Evolutionary conservation across 2,113 vertebrate species (phyloP).

Genomic region (Eulemur rufifrons): DNA sequence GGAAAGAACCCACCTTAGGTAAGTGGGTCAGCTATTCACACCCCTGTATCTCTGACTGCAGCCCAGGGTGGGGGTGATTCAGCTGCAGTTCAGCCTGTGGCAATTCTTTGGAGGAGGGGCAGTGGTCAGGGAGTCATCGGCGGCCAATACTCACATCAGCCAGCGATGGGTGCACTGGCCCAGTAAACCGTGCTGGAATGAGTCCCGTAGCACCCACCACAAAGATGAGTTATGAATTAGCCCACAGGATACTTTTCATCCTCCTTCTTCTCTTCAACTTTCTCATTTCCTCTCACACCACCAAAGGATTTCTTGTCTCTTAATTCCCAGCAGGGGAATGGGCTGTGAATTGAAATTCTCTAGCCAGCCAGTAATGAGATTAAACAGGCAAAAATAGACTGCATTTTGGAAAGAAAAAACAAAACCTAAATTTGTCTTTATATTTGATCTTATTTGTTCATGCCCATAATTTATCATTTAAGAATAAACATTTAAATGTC

Average conservation of each 20-base stretch:
- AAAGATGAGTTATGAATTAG: background rate
- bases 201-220: background rate
- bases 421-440: background rate
- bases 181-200: background rate
- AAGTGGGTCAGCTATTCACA: background rate
- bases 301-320: background rate
- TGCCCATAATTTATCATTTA: background rate
- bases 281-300: background rate
- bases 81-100: background rate
- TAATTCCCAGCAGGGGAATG: background rate
- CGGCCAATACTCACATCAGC: background rate
- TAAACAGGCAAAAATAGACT: background rate
- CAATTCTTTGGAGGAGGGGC: background rate
- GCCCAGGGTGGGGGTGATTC: background rate
- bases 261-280: background rate
- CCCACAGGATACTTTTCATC: no score
- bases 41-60: accelerated
- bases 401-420: background rate
- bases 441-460: background rate
- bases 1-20: background rate
- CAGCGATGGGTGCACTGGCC: accelerated
- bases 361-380: background rate
- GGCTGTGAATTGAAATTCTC: background rate
- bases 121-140: background rate
- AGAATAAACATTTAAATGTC: background rate